phyloP scores from a whole-genome alignment of 2,113 vertebrate genomes.

The Grallaria varia region DNA sequence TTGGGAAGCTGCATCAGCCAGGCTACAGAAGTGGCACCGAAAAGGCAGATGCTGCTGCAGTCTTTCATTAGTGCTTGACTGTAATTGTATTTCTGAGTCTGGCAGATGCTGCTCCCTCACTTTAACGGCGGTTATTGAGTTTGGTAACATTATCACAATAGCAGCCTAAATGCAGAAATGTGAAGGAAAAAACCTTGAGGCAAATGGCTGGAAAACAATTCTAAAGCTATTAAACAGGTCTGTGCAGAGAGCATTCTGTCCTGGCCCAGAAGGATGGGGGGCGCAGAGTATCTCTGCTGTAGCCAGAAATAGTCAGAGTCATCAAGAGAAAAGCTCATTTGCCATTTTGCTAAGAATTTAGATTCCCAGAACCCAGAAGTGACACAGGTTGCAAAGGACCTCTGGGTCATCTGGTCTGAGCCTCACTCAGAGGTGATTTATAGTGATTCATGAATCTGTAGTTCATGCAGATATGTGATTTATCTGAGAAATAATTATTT shows the following conservation, averaged over 20 bases:
- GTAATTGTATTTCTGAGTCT: conserved; percentile 49
- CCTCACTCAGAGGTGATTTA: background rate
- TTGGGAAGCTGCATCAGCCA: background rate
- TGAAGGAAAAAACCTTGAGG: conserved; percentile 12
- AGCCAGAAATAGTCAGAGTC: background rate
- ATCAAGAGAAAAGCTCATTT: background rate
- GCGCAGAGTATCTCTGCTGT: background rate
- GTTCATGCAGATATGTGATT: background rate
- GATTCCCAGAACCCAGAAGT: background rate
- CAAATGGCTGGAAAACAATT: conserved; percentile 26
- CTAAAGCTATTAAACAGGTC: conserved; percentile 6
- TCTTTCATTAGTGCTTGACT: conserved; percentile 34
- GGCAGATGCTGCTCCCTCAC: conserved; percentile 44
- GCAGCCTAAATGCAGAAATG: conserved; percentile 42
- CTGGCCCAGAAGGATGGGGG: background rate
- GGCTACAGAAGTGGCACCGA: background rate
- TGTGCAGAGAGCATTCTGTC: background rate
- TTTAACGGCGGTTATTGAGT: conserved; percentile 24
- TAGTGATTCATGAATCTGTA: too few species aligned
- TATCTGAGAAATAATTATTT: background rate
- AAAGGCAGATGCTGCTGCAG: conserved; percentile 39
- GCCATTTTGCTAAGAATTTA: background rate
- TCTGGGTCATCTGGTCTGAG: background rate
- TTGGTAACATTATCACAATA: conserved; percentile 24
- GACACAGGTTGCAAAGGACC: background rate